Base-by-base conservation (phyloP, 2,797 vertebrate genomes). In the Falco rusticolus region DNA sequence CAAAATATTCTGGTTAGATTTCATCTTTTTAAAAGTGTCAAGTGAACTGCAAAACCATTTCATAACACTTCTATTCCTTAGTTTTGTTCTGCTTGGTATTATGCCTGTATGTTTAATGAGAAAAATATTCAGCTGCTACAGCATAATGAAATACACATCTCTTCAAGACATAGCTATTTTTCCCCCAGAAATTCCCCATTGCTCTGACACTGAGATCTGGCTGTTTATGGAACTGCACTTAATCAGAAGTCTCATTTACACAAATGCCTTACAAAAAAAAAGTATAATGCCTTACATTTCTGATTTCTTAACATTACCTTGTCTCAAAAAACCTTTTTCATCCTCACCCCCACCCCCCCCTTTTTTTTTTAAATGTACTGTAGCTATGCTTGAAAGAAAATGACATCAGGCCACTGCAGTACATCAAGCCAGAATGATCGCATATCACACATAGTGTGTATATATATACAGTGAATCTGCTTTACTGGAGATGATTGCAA, bases 121-220 rank as follows among this genome's bases (percentile, higher is more conserved):
- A 87, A 93, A 89, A 81, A 76, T n/a, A 69, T 68, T 95, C 78
- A 87, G 63, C 82, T 96, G 65, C 76, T 93, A 77, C n/a, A 94
- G 61, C n/a, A 65, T 71, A 83, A 78, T 51, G 66, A 95, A 94
- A 93, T 31, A 22, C 31, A 20, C 25, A 54, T 64, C 57, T 96
- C 64, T 68, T 85, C 33, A 78, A 69, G 43, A 59, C 16, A 33
- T 33, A 65, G 61, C 16, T 63, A 24, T 16, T 20, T 56, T 60
- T 20, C 71, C 53, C 53, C 63, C 50, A 82, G 11, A 68, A 66
- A 77, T 89, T 83, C 29, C 17, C 33, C 37, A 53, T 9, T 79
- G 34, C 51, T 89, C 45, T 56, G 25, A 94, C 43, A 85, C 10
- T n/a, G 50, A 85, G 63, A 84, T 80, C 71, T 86, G 41, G 33